Percentiles rank a stretch among this genome's conserved stretches.
Conservation (phyloP, 2,797 vertebrate species). For the Novumbra hubbsi region DNA sequence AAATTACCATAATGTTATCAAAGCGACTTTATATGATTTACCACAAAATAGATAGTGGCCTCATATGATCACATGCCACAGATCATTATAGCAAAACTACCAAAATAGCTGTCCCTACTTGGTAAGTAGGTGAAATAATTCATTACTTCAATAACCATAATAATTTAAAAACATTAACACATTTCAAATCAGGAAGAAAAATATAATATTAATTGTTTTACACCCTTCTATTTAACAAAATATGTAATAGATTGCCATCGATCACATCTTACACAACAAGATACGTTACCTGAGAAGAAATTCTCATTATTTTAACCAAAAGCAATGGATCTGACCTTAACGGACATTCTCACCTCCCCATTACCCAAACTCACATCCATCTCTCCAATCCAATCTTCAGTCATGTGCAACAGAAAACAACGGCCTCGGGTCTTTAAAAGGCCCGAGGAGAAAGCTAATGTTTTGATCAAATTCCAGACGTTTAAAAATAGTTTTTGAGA, state of each 20-base stretch:
- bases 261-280: background rate
- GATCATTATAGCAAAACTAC: no score
- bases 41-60: no score
- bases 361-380: constrained; percentile 19
- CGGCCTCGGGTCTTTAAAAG: constrained; percentile 67
- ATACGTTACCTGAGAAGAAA: background rate
- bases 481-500: constrained; percentile 74
- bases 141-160: no score
- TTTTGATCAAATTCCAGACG: constrained; percentile 75
- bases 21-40: no score
- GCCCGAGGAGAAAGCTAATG: constrained; percentile 62
- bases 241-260: no score
- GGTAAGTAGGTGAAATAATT: no score
- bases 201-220: background rate
- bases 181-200: no score
- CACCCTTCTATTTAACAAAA: background rate
- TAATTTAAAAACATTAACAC: no score
- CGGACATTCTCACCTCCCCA: constrained; percentile 18
- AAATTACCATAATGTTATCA: no score
- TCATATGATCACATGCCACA: no score
- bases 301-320: background rate
- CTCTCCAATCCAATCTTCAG: constrained; percentile 40
- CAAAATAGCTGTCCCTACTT: no score
- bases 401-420: constrained; percentile 65
- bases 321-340: background rate